phyloP scores from a whole-genome alignment of 1,140 invertebrate species.

The Alviniconcha marisindica region DNA sequence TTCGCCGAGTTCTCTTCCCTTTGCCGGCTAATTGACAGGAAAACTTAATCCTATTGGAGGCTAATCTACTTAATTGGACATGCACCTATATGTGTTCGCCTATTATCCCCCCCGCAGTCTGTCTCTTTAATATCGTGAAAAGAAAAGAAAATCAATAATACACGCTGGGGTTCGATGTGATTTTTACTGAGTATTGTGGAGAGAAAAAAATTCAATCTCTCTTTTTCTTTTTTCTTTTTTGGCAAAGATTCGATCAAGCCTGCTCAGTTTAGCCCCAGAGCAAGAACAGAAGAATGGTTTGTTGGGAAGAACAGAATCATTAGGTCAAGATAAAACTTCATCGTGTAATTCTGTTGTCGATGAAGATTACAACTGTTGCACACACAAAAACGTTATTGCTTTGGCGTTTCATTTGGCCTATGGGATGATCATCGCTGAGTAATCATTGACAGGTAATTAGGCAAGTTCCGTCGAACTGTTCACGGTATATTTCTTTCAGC shows the following conservation, averaged over 20 bases:
- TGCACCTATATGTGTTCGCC: background rate
- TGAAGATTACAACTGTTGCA: too few species aligned
- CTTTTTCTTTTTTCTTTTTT: background rate
- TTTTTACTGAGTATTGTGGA: background rate
- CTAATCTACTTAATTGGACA: constrained; percentile 10
- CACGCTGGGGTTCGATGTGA: background rate
- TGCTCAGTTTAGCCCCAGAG: background rate
- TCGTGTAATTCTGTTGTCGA: too few species aligned
- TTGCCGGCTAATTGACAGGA: background rate
- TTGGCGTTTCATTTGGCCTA: too few species aligned
- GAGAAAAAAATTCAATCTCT: background rate
- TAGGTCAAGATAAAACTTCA: too few species aligned
- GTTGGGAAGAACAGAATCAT: too few species aligned
- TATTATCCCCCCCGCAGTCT: background rate
- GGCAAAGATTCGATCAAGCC: background rate
- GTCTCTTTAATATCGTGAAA: background rate
- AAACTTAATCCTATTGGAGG: constrained; percentile 17
- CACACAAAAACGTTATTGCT: too few species aligned
- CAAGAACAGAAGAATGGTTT: too few species aligned
- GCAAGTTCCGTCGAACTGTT: too few species aligned
- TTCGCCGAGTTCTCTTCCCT: background rate
- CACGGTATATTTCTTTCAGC: too few species aligned
- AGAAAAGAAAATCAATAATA: background rate
- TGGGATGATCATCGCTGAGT: too few species aligned
- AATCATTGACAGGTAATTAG: too few species aligned